Percentiles rank a stretch among this genome's conserved stretches.
Evolutionary conservation across 2,888 invertebrate species (phyloP).

Genomic region (Xestoiulus laeticollis): DNA sequence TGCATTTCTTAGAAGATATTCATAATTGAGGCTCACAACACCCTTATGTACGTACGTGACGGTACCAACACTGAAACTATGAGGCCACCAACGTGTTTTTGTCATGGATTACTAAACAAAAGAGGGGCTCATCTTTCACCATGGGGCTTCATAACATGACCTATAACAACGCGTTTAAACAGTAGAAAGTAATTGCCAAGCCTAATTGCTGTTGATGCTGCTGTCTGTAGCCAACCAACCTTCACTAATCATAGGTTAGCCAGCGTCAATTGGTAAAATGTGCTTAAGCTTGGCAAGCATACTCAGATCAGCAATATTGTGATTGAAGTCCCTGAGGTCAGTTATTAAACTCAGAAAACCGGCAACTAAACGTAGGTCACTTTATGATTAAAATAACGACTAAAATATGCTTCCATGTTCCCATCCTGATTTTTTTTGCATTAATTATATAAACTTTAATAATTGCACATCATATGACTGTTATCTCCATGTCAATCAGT

Average conservation of each 20-base stretch:
- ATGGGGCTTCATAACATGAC: not conserved
- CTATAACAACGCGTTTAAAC: not conserved
- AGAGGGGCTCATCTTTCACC: not conserved
- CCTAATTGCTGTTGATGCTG: not conserved
- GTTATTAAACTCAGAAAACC: no score
- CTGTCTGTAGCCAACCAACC: constrained; percentile 24
- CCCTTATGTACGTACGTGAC: not conserved
- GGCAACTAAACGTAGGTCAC: no score
- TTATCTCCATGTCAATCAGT: no score
- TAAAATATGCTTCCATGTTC: no score
- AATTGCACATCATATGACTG: no score
- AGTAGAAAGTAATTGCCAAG: constrained; percentile 9
- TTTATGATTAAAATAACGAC: no score
- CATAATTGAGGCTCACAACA: not conserved
- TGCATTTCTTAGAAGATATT: not conserved
- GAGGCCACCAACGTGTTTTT: not conserved
- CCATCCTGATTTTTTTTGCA: no score
- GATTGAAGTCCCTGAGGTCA: not conserved
- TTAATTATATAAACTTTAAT: no score
- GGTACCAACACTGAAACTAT: not conserved
- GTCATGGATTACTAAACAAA: not conserved
- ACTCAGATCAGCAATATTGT: not conserved
- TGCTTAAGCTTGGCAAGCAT: not conserved
- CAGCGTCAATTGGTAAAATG: not conserved
- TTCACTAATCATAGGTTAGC: constrained; percentile 27